phyloP scores from a whole-genome alignment of 2,113 vertebrate genomes.

The Prietella phreatophila region DNA sequence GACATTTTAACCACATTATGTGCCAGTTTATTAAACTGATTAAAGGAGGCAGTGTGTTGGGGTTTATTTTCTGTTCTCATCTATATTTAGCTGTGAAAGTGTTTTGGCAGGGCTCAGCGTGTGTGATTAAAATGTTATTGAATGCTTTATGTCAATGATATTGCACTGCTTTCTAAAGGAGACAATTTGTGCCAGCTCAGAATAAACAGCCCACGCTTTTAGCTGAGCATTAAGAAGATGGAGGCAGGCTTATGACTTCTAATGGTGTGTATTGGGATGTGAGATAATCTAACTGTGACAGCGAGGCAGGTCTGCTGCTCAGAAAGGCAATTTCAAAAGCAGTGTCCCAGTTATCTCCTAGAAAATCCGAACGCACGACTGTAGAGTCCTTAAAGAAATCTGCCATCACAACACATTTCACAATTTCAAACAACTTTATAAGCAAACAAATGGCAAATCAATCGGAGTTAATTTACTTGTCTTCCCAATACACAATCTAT shows the following conservation, averaged over 20 bases:
- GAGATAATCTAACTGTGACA: conserved; percentile 40
- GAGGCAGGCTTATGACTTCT: conserved; percentile 40
- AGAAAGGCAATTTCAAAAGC: conserved; percentile 35
- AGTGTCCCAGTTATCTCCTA: conserved; percentile 30
- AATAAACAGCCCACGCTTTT: conserved; percentile 50
- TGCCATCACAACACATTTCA: neutral
- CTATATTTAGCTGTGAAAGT: conserved; percentile 52
- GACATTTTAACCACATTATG: conserved; percentile 44
- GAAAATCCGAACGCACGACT: neutral
- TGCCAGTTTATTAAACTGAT: conserved; percentile 47
- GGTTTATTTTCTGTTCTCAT: conserved; percentile 7
- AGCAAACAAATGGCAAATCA: neutral
- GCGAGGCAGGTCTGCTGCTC: conserved; percentile 20
- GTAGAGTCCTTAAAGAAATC: neutral
- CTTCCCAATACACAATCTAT: neutral
- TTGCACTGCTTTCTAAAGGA: conserved; percentile 51
- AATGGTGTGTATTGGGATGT: conserved; percentile 46
- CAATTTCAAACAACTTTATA: neutral
- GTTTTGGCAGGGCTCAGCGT: conserved; percentile 49
- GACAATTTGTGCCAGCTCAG: conserved; percentile 45
- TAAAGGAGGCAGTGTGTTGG: neutral
- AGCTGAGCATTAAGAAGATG: conserved; percentile 40
- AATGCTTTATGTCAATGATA: conserved; percentile 56
- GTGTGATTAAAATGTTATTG: conserved; percentile 57
- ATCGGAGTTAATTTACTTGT: neutral